A percentile compares a stretch with the other conserved stretches of the same genome.
Evolutionary conservation across 2,113 vertebrate genomes (phyloP).

Genomic region (Xyliphius kryptos): DNA sequence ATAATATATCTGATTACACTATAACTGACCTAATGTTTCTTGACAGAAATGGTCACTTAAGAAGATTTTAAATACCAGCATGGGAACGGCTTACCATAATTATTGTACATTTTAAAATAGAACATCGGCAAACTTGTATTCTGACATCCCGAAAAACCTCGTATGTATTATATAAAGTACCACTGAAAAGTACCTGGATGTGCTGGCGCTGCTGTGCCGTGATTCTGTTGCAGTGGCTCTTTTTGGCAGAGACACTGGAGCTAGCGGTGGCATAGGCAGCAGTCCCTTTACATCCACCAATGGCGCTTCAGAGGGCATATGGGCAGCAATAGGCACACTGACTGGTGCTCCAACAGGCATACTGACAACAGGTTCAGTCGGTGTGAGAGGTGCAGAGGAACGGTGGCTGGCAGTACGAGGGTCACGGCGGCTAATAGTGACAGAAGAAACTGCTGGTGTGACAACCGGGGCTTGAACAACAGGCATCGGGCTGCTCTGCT

Average conservation of each 20-base stretch:
- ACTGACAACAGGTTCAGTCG: too few relatives aligned
- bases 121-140: too few relatives aligned
- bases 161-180: too few relatives aligned
- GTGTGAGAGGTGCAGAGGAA: conserved; percentile 34
- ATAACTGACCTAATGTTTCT: too few relatives aligned
- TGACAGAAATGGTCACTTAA: too few relatives aligned
- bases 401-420: conserved; percentile 77
- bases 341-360: too few relatives aligned
- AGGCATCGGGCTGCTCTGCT: conserved; percentile 37
- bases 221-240: not conserved
- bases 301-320: not conserved
- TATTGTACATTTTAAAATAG: too few relatives aligned
- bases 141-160: too few relatives aligned
- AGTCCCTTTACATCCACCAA: conserved; percentile 44
- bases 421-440: conserved; percentile 84
- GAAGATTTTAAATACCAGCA: too few relatives aligned
- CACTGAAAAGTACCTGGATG: conserved; percentile 30
- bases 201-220: not conserved
- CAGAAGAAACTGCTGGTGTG: conserved; percentile 65
- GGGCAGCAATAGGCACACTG: conserved; percentile 27
- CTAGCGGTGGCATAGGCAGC: conserved; percentile 59
- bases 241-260: conserved; percentile 63
- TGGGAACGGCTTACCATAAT: too few relatives aligned
- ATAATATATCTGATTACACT: too few relatives aligned
- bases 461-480: conserved; percentile 31